Conservation (phyloP, 53 echinoderm and acorn worm genomes). For the Crossaster papposus region DNA sequence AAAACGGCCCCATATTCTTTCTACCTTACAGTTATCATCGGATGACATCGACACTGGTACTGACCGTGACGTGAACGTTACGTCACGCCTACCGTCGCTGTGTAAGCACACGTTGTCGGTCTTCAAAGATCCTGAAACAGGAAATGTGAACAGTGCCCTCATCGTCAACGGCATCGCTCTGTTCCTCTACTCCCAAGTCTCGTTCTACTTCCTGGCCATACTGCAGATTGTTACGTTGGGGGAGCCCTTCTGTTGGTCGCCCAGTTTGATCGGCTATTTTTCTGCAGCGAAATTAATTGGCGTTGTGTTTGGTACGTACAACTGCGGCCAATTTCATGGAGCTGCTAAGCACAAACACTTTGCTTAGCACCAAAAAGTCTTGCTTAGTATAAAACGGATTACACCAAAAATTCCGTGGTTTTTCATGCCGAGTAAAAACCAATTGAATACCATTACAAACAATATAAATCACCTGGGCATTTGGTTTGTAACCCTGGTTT, state of each 20-base stretch:
- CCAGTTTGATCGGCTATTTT: constrained; percentile 34
- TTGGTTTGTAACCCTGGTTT: too few relatives aligned
- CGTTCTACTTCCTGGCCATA: constrained; percentile 17
- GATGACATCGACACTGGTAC: neutral
- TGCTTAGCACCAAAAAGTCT: too few relatives aligned
- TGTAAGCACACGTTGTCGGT: neutral
- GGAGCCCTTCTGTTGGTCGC: constrained; percentile 53
- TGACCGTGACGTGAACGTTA: neutral
- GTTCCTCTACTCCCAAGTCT: neutral
- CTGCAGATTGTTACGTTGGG: constrained; percentile 34
- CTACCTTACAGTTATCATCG: neutral
- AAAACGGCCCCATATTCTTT: too few relatives aligned
- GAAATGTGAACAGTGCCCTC: neutral
- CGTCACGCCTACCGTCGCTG: neutral
- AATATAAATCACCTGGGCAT: too few relatives aligned
- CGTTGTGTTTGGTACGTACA: constrained; percentile 2
- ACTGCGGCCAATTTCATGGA: too few relatives aligned
- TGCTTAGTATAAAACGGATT: too few relatives aligned
- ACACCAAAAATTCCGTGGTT: too few relatives aligned
- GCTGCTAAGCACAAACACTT: too few relatives aligned
- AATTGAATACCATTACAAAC: too few relatives aligned
- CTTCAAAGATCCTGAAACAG: constrained; percentile 5
- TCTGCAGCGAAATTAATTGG: neutral
- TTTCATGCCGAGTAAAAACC: too few relatives aligned
- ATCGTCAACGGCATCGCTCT: neutral